Percentiles rank a stretch among this genome's conserved stretches.
Conservation (phyloP, 2,888 invertebrate species). For the Drosophila quasianomalipes region DNA sequence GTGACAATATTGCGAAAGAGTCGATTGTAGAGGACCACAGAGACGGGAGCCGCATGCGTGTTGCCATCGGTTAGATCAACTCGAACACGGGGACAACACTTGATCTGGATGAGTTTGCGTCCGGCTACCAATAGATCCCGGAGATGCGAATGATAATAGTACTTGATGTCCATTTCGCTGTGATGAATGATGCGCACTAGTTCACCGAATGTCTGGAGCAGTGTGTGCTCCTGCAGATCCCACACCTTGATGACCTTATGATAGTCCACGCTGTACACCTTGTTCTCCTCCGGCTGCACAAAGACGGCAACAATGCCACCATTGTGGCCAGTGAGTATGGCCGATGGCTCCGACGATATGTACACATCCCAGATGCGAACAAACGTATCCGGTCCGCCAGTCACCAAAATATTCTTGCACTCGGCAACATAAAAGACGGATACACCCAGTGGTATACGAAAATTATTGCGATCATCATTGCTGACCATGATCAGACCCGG, state of each 20-base stretch:
- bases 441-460: conserved; percentile 86
- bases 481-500: conserved; percentile 77
- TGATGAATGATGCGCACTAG: conserved; percentile 88
- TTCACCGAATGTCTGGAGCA: conserved; percentile 89
- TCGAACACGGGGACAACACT: conserved; percentile 89
- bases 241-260: conserved; percentile 91
- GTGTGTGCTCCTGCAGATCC: conserved; percentile 89
- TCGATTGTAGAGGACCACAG: conserved; percentile 91
- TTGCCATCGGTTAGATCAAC: conserved; percentile 90
- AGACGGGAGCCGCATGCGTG: conserved; percentile 90
- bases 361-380: conserved; percentile 93
- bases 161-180: conserved; percentile 87
- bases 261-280: conserved; percentile 90
- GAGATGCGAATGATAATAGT: conserved; percentile 89
- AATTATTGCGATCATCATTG: conserved; percentile 75
- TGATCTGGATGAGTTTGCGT: conserved; percentile 88
- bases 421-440: conserved; percentile 88
- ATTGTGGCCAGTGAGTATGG: conserved; percentile 89
- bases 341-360: conserved; percentile 89
- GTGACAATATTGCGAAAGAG: conserved; percentile 91
- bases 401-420: conserved; percentile 87
- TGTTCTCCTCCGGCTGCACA: conserved; percentile 89
- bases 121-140: conserved; percentile 90
- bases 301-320: conserved; percentile 89
- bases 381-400: conserved; percentile 91